Percentiles rank a stretch among this genome's conserved stretches.
Evolutionary conservation across 2,888 invertebrate species (phyloP).

Genomic region (Eupsilia transversa): DNA sequence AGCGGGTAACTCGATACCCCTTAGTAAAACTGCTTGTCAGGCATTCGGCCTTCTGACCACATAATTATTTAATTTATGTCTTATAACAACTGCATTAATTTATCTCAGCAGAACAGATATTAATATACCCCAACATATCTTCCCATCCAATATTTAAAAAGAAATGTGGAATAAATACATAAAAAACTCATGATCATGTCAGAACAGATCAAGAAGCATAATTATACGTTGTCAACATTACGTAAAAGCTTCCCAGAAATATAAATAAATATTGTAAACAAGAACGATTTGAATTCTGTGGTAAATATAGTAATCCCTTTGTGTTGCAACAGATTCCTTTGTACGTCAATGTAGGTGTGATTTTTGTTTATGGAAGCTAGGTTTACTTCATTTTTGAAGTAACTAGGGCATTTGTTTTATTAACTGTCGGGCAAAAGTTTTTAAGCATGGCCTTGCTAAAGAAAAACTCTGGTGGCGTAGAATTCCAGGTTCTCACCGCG

Average conservation of each 20-base stretch:
- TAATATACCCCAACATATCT: neutral
- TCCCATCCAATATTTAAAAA: neutral
- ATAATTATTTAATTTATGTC: no score
- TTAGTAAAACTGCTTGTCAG: no score
- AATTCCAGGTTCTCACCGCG: neutral
- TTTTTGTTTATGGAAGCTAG: constrained; percentile 22
- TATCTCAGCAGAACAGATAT: neutral
- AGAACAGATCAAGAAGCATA: neutral
- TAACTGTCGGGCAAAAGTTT: neutral
- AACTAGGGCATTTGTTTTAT: neutral
- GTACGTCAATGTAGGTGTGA: constrained; percentile 21
- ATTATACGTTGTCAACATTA: constrained; percentile 17
- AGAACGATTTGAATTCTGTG: neutral
- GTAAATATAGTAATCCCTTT: constrained; percentile 22
- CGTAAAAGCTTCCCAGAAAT: constrained; percentile 24
- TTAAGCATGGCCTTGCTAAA: neutral
- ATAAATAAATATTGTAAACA: constrained; percentile 12
- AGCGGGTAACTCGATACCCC: no score
- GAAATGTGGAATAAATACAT: neutral
- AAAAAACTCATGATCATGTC: neutral
- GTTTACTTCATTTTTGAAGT: constrained; percentile 15
- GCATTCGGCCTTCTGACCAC: no score
- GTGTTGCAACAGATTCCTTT: neutral
- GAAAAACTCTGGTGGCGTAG: neutral
- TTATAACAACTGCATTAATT: neutral